Conservation (phyloP, 1,140 invertebrate genomes). For the Monomorium pharaonis region DNA sequence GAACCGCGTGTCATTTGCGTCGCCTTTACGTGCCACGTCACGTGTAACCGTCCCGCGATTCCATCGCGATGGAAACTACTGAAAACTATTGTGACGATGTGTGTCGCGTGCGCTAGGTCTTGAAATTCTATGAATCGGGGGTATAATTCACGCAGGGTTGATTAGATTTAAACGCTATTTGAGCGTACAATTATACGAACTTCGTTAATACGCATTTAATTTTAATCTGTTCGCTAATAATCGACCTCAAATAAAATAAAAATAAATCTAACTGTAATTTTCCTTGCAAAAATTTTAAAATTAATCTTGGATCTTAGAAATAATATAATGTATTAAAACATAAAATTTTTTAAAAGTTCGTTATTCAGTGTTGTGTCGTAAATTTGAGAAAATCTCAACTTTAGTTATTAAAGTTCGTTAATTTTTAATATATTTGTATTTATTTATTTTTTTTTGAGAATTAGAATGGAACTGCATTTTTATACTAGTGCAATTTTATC, state of each 20-base stretch:
- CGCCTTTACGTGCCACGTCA: constrained; percentile 34
- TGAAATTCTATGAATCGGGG: constrained; percentile 2
- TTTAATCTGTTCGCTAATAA: background rate
- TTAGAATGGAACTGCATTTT: background rate
- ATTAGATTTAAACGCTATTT: background rate
- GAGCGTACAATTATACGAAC: background rate
- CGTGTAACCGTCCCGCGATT: constrained; percentile 6
- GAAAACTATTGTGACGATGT: constrained; percentile 24
- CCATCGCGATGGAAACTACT: constrained; percentile 41
- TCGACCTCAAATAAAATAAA: background rate
- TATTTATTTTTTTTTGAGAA: background rate
- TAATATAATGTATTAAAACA: background rate
- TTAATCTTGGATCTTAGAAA: background rate
- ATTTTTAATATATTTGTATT: background rate
- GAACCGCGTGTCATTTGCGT: constrained; percentile 3
- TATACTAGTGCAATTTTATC: background rate
- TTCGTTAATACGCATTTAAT: background rate
- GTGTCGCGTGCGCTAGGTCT: background rate
- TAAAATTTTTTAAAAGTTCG: background rate
- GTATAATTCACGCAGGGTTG: background rate
- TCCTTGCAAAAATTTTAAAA: background rate
- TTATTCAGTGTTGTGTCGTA: no score
- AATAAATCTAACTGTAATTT: background rate
- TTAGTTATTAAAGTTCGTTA: background rate
- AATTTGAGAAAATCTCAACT: background rate